Percentiles rank a stretch among this genome's conserved stretches.
phyloP scores from a whole-genome alignment of 2,888 invertebrate genomes.

The Drosophila birchii region DNA sequence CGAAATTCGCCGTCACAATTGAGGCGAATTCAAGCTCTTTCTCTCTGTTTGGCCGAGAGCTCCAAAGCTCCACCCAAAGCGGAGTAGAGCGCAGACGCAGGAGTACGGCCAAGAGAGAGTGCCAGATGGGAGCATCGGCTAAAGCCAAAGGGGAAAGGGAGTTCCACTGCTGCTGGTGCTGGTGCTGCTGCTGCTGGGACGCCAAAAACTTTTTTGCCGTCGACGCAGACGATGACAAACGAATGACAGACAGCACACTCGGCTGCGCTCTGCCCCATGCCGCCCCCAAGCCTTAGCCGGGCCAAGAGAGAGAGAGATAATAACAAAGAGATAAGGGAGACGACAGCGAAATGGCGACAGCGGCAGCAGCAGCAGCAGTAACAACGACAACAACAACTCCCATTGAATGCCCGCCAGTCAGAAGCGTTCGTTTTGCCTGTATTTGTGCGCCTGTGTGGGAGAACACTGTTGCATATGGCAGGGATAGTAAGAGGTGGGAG shows the following conservation, averaged over 20 bases:
- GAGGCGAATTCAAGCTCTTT: constrained; percentile 21
- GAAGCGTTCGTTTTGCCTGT: constrained; percentile 70
- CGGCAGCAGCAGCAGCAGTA: constrained; percentile 22
- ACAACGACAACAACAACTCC: constrained; percentile 46
- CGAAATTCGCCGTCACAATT: constrained; percentile 30
- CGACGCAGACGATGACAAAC: constrained; percentile 76
- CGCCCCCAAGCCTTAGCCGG: constrained; percentile 15
- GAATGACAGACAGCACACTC: constrained; percentile 73
- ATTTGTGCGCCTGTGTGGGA: constrained; percentile 61
- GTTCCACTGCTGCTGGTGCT: constrained; percentile 23
- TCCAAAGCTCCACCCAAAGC: constrained; percentile 73
- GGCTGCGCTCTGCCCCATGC: constrained; percentile 51
- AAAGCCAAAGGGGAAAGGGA: constrained; percentile 32
- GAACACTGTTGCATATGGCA: constrained; percentile 28
- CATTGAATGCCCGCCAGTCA: constrained; percentile 83
- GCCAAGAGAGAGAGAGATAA: constrained; percentile 79
- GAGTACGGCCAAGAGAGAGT: constrained; percentile 33
- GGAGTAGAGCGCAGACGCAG: constrained; percentile 53
- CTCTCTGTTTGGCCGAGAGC: constrained; percentile 1
- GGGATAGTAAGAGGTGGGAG: not conserved
- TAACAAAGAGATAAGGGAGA: constrained; percentile 83
- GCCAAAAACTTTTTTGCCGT: constrained; percentile 53
- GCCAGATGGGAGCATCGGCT: constrained; percentile 20
- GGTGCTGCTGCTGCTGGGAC: constrained; percentile 19
- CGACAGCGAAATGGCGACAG: constrained; percentile 60